These are phyloP conservation scores for Acanthochromis polyacanthus DNA, from an alignment of 2,113 vertebrate genomes.

Conservation along the genomic window DNA sequence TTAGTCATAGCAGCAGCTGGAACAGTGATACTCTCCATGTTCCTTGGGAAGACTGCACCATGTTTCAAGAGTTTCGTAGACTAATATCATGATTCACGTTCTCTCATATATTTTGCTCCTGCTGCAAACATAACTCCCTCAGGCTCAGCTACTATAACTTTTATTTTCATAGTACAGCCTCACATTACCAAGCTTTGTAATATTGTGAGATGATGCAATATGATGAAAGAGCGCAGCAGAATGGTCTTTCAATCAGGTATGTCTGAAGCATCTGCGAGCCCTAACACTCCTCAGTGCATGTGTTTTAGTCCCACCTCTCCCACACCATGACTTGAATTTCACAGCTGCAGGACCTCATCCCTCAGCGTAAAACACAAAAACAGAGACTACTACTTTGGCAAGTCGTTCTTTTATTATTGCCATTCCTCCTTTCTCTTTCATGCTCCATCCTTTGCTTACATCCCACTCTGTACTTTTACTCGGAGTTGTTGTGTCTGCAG, in stretches of 20 bases:
- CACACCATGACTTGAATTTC: constrained; percentile 65
- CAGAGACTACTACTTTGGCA: constrained; percentile 70
- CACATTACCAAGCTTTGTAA: constrained; percentile 57
- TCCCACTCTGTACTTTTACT: constrained; percentile 28
- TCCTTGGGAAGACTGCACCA: constrained; percentile 21
- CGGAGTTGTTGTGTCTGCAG: constrained; percentile 65
- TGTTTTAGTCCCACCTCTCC: constrained; percentile 50
- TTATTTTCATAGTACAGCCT: constrained; percentile 55
- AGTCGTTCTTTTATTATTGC: constrained; percentile 20
- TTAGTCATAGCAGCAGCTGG: constrained; percentile 20
- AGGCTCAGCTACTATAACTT: constrained; percentile 51
- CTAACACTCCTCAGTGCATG: constrained; percentile 42
- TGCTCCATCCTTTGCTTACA: constrained; percentile 1
- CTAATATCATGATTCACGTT: constrained; percentile 44
- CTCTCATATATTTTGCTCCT: constrained; percentile 30
- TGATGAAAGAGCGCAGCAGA: constrained; percentile 63
- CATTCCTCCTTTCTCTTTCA: constrained; percentile 8
- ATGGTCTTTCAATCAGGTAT: constrained; percentile 75
- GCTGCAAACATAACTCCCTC: constrained; percentile 55
- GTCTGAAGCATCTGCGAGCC: constrained; percentile 58
- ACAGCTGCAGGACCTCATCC: constrained; percentile 62
- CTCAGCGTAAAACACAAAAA: constrained; percentile 63
- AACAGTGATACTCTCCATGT: background rate
- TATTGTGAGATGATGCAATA: constrained; percentile 75
- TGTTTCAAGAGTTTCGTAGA: constrained; percentile 31